These are phyloP conservation scores for Oxygymnocypris stewartii DNA, from an alignment of 2,113 vertebrate species.

Conservation along the genomic window DNA sequence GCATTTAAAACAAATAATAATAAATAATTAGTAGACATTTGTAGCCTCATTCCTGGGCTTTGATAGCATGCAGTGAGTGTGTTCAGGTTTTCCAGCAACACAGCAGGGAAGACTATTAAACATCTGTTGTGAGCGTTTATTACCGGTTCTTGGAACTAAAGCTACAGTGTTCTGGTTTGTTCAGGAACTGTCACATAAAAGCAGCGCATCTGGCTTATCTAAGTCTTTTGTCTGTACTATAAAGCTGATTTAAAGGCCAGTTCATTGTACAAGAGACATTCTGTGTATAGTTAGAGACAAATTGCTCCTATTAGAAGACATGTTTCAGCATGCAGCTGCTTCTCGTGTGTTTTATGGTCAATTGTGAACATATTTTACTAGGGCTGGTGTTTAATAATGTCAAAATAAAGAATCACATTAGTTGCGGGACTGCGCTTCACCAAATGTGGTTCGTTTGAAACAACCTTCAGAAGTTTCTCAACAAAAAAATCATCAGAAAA, in stretches of 20 bases:
- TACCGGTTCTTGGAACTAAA: slow-evolving; percentile 27
- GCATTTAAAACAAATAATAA: too few species aligned
- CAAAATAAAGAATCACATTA: slow-evolving; percentile 19
- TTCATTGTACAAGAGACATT: slow-evolving; percentile 40
- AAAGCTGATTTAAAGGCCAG: slow-evolving; percentile 40
- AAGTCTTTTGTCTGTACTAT: slow-evolving; percentile 41
- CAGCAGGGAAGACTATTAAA: slow-evolving; percentile 50
- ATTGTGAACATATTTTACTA: slow-evolving; percentile 31
- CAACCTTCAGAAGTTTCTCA: not conserved
- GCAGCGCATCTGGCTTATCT: slow-evolving; percentile 43
- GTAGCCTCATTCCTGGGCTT: not conserved
- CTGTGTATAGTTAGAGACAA: slow-evolving; percentile 46
- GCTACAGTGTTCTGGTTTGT: slow-evolving; percentile 12
- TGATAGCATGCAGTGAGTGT: slow-evolving; percentile 7
- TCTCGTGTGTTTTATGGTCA: slow-evolving; percentile 35
- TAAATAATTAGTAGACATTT: not conserved
- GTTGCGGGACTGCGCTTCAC: not conserved
- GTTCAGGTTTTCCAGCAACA: slow-evolving; percentile 39
- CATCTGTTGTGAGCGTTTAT: slow-evolving; percentile 49
- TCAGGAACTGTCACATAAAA: slow-evolving; percentile 41
- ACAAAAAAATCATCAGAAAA: not conserved
- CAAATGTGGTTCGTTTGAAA: not conserved
- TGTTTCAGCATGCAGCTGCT: slow-evolving; percentile 27
- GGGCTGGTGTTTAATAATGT: slow-evolving; percentile 20
- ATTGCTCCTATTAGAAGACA: slow-evolving; percentile 35